Percentiles rank a stretch among this genome's conserved stretches.
Conservation (phyloP, 2,797 vertebrate genomes). For the Anguilla obscura region DNA sequence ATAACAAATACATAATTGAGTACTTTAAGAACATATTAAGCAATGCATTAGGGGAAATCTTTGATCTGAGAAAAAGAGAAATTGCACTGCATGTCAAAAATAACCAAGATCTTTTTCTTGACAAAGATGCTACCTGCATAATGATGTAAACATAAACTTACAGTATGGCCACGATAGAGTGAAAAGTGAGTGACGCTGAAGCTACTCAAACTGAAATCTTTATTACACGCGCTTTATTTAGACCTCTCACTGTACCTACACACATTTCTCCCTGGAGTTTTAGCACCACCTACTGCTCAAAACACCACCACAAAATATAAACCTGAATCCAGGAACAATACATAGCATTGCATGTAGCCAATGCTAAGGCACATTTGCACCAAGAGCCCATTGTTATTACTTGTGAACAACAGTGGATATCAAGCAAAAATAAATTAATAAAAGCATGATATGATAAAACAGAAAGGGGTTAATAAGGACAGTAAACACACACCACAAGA, state of each 20-base stretch:
- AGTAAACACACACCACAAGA: slow-evolving; percentile 37
- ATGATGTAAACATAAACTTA: neutral
- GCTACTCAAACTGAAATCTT: slow-evolving; percentile 55
- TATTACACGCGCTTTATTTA: neutral
- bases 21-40: neutral
- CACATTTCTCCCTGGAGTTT: slow-evolving; percentile 71
- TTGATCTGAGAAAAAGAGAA: neutral
- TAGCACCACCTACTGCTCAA: slow-evolving; percentile 83
- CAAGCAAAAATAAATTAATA: slow-evolving; percentile 29
- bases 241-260: slow-evolving; percentile 71
- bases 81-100: neutral
- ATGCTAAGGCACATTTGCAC: neutral
- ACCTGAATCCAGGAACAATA: neutral
- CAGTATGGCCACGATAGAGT: neutral
- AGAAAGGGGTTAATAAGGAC: slow-evolving; percentile 20
- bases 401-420: neutral
- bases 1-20: neutral
- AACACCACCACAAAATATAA: slow-evolving; percentile 63
- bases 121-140: neutral
- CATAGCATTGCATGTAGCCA: neutral
- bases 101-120: neutral
- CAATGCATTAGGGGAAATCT: neutral
- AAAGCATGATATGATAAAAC: slow-evolving; percentile 45
- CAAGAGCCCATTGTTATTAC: slow-evolving; percentile 10
- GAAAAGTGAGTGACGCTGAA: slow-evolving; percentile 37